Conservation (phyloP, 64 coral and sea anemone genomes). For the Acropora yongei region DNA sequence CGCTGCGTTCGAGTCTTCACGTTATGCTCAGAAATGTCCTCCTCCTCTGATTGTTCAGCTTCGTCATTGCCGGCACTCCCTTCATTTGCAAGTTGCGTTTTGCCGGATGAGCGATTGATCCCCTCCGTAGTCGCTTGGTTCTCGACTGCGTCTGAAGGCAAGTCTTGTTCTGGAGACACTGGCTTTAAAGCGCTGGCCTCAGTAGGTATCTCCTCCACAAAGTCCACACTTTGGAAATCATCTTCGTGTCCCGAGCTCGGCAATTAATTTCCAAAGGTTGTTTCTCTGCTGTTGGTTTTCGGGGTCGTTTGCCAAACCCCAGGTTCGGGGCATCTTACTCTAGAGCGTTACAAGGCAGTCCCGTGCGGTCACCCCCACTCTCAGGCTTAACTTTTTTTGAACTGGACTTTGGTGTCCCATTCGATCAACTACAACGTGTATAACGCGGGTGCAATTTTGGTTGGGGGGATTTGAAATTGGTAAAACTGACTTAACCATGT, state of each 20-base stretch:
- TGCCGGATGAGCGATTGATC: neutral
- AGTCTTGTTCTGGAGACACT: too few species aligned
- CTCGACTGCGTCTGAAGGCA: neutral
- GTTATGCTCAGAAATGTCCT: neutral
- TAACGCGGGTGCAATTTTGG: neutral
- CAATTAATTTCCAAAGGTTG: neutral
- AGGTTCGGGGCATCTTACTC: neutral
- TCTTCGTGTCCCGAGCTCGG: neutral
- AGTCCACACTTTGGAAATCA: neutral
- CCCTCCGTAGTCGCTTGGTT: neutral
- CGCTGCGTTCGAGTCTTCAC: neutral
- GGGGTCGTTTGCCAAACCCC: neutral
- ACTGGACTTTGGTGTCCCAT: too few species aligned
- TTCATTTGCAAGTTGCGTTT: constrained; percentile 7
- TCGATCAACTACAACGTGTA: too few species aligned
- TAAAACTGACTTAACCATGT: constrained; percentile 40
- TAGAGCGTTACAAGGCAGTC: too few species aligned
- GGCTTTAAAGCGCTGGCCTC: neutral
- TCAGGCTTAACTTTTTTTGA: too few species aligned
- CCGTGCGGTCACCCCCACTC: too few species aligned
- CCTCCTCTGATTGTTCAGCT: neutral
- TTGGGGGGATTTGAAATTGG: neutral
- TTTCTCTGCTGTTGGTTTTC: neutral
- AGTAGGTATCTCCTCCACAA: neutral
- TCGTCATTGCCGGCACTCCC: neutral